These are phyloP conservation scores for Sigmodon hispidus DNA, from an alignment of 2,113 vertebrate genomes.

Conservation along the genomic window DNA sequence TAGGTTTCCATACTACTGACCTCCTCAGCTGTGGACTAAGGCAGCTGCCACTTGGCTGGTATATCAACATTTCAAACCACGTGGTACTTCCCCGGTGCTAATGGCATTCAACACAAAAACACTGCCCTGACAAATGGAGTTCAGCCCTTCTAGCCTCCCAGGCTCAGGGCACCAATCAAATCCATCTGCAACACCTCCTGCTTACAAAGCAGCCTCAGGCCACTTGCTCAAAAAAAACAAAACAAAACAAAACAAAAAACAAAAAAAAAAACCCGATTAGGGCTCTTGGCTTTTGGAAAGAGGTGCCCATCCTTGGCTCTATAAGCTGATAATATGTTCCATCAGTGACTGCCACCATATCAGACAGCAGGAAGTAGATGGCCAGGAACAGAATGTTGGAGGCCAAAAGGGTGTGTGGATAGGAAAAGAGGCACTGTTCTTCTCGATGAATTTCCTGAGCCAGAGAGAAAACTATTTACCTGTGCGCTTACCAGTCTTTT, in stretches of 20 bases:
- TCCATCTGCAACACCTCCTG: constrained; percentile 41
- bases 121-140: constrained; percentile 63
- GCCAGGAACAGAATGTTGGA: not conserved
- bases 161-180: constrained; percentile 49
- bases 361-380: not conserved
- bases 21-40: constrained; percentile 19
- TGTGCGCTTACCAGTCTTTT: not conserved
- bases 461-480: not conserved
- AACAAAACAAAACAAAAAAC: too few species aligned
- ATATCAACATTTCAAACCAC: constrained; percentile 14
- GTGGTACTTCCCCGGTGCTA: constrained; percentile 18
- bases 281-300: not conserved
- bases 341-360: not conserved
- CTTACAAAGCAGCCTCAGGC: constrained; percentile 36
- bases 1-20: not conserved
- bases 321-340: not conserved
- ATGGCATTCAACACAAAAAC: constrained; percentile 43
- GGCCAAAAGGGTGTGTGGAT: not conserved
- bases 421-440: not conserved
- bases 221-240: not conserved
- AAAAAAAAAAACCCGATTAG: too few species aligned
- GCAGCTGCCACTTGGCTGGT: not conserved
- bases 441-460: not conserved
- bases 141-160: constrained; percentile 3
- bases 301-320: not conserved